phyloP scores from a whole-genome alignment of 2,888 invertebrate species.

The Phortica magna region DNA sequence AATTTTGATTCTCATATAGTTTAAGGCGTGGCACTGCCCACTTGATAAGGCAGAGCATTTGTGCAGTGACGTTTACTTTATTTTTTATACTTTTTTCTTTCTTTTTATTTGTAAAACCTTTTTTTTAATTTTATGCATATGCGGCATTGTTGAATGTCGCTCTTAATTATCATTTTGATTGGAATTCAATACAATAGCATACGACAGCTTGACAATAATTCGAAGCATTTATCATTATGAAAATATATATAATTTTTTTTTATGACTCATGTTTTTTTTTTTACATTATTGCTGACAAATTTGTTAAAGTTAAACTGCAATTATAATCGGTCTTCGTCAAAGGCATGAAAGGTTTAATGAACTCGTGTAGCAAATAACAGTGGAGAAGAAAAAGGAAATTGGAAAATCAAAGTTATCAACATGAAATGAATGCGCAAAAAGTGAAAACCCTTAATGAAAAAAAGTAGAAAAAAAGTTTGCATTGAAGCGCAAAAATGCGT shows the following conservation, averaged over 20 bases:
- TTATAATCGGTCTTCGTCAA: not conserved
- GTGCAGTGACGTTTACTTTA: no score
- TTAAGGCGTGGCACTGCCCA: no score
- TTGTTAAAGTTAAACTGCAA: not conserved
- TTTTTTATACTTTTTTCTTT: no score
- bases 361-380: not conserved
- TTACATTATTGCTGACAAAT: not conserved
- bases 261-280: not conserved
- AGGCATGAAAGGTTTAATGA: not conserved
- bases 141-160: not conserved
- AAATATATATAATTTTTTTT: no score
- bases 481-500: not conserved
- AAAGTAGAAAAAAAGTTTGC: not conserved
- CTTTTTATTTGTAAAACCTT: not conserved
- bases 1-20: no score
- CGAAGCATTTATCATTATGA: constrained; percentile 5
- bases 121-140: not conserved
- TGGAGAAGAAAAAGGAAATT: not conserved
- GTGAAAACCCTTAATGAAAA: not conserved
- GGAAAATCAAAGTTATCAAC: not conserved
- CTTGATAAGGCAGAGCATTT: no score
- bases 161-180: constrained; percentile 4
- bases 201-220: constrained; percentile 1
- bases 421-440: not conserved
- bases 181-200: not conserved